Conservation (phyloP, 2,113 vertebrate species). For the Elanus axillaris region DNA sequence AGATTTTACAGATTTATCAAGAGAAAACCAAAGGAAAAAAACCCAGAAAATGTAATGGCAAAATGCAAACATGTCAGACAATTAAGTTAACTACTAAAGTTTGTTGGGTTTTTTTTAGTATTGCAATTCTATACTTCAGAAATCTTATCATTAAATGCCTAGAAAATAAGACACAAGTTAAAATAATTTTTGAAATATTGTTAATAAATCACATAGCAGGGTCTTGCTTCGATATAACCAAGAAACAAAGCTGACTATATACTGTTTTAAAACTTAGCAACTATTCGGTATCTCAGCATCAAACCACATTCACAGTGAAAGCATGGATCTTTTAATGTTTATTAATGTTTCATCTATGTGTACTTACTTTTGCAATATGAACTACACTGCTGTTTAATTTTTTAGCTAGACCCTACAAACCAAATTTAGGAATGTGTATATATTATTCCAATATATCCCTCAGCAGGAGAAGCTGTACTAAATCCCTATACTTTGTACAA, state of each 20-base stretch:
- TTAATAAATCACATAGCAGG: neutral
- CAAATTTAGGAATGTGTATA: neutral
- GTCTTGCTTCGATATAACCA: neutral
- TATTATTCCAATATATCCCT: neutral
- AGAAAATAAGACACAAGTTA: neutral
- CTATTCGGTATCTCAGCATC: neutral
- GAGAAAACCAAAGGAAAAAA: neutral
- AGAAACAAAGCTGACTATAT: neutral
- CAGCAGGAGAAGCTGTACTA: neutral
- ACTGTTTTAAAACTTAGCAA: neutral
- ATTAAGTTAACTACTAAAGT: neutral
- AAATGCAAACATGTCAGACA: neutral
- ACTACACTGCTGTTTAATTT: neutral
- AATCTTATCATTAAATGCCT: neutral
- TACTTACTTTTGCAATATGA: neutral
- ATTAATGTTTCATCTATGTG: neutral
- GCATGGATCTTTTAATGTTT: neutral
- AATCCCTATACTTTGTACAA: neutral
- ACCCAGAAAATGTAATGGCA: rapidly evolving
- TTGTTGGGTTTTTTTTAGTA: neutral
- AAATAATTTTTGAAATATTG: neutral
- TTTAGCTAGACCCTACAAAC: neutral
- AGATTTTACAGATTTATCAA: neutral
- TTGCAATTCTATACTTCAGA: neutral
- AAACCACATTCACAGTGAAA: neutral